Evolutionary conservation across 2,797 vertebrate genomes (phyloP).

Genomic region (Oreochromis grahami): DNA sequence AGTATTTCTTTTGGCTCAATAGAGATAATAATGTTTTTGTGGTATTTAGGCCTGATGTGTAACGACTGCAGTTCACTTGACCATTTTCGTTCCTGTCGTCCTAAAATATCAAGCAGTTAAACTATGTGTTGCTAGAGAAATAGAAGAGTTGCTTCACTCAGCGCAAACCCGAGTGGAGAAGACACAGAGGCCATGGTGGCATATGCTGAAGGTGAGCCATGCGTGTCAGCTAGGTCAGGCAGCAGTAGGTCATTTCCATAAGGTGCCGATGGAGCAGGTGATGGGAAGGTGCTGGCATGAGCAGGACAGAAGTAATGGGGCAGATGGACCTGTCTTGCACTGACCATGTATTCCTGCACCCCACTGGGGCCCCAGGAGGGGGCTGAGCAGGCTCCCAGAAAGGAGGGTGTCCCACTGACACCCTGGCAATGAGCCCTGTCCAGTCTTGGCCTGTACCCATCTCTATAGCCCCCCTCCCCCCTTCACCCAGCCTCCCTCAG

Average conservation of each 20-base stretch:
- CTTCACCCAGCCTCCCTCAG: conserved; percentile 12
- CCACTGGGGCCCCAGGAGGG: conserved; percentile 68
- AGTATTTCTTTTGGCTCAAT: neutral
- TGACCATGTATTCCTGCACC: conserved; percentile 75
- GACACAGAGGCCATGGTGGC: conserved; percentile 7
- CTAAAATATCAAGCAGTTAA: neutral
- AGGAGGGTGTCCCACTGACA: conserved; percentile 74
- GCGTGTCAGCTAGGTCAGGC: conserved; percentile 59
- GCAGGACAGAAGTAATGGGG: conserved; percentile 63
- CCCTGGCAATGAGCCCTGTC: conserved; percentile 70
- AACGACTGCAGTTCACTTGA: neutral
- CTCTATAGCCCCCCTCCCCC: conserved; percentile 3
- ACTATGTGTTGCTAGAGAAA: neutral
- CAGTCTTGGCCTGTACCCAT: conserved; percentile 75
- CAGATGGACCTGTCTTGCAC: conserved; percentile 85
- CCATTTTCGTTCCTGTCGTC: neutral
- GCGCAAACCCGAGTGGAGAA: neutral
- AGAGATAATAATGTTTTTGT: neutral
- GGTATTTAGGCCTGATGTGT: neutral
- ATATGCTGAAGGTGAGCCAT: conserved; percentile 67
- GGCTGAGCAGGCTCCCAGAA: conserved; percentile 69
- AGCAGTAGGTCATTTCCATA: conserved; percentile 72
- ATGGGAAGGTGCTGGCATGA: conserved; percentile 65
- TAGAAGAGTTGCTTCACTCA: neutral
- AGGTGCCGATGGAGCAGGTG: conserved; percentile 67